Evolutionary conservation across 2,888 invertebrate genomes (phyloP).

Genomic region (Nemurella pictetii): DNA sequence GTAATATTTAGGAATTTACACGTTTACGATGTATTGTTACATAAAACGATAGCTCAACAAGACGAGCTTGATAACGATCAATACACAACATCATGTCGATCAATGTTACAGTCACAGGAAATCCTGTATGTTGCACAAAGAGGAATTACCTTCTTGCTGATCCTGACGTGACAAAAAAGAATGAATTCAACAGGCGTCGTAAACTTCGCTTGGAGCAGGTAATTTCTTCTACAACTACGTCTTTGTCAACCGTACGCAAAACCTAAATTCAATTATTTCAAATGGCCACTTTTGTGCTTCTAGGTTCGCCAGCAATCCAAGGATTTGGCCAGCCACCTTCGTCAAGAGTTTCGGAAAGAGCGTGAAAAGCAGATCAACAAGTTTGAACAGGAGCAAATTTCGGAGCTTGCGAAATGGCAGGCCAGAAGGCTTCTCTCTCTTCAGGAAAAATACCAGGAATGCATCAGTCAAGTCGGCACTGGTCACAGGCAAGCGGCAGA

Average conservation of each 20-base stretch:
- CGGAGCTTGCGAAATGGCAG: slow-evolving; percentile 58
- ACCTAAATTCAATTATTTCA: background rate
- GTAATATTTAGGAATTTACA: background rate
- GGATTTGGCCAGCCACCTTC: slow-evolving; percentile 59
- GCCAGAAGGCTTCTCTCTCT: slow-evolving; percentile 55
- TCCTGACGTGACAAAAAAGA: slow-evolving; percentile 57
- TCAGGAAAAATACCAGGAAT: slow-evolving; percentile 57
- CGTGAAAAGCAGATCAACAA: slow-evolving; percentile 56
- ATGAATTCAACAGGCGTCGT: slow-evolving; percentile 60
- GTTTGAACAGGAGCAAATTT: slow-evolving; percentile 56
- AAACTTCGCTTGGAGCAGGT: slow-evolving; percentile 66
- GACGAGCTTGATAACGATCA: background rate
- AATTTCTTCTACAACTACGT: slow-evolving; percentile 40
- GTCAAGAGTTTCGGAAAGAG: slow-evolving; percentile 59
- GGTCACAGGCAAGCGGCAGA: slow-evolving; percentile 55
- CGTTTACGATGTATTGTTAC: background rate
- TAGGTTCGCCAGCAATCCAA: slow-evolving; percentile 66
- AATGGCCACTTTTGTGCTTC: background rate
- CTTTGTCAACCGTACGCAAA: background rate
- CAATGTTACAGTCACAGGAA: slow-evolving; percentile 62
- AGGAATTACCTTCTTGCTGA: slow-evolving; percentile 58
- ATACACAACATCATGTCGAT: slow-evolving; percentile 58
- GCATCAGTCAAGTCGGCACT: slow-evolving; percentile 56
- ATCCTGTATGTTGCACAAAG: slow-evolving; percentile 55
- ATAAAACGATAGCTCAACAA: background rate